Base-by-base conservation (phyloP, 2,113 vertebrate genomes). In the Philantomba maxwellii region DNA sequence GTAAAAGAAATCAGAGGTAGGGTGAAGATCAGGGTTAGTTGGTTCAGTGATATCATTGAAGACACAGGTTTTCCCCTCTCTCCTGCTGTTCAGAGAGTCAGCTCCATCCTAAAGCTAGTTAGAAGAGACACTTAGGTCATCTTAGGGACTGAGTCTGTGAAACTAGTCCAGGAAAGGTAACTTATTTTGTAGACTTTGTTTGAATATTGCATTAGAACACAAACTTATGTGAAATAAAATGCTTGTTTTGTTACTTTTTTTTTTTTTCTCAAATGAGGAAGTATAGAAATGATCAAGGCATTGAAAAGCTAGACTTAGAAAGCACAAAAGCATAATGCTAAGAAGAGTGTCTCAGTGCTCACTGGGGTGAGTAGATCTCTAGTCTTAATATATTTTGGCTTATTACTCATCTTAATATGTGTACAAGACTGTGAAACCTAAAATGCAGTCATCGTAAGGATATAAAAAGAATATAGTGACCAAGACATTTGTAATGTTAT, bases 341-440 rank as follows among this genome's bases (percentile, higher is more conserved):
- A 91, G 49, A 87, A 78, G 11, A 49, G 21, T 39, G n/a, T 14
- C 25, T 0, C n/a, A 62, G 3, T 28, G 53, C 17, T 92, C 45
- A 15, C 1, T 36, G 57, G 15, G 12, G 26, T 66, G 8, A 36
- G 6, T 26, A 51, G 19, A 30, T 77, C 87, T 94, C 55, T 84
- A 26, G 62, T 87, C 39, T 53, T 60, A 39, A 80, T 62, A 39
- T 43, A 57, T 95, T 96, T 83, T 49, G 60, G 45, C 75, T 73
- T 94, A 77, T 89, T 92, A 43, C 28, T 94, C 64, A 91, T 83
- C 95, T 95, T 83, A 62, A 45, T 90, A 23, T 77, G 9, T 84
- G 16, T 30, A n/a, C 26, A 83, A 92, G 97, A 85, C 8, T 36
- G 28, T 66, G 60, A 90, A 94, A 73, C 13, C 23, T 66, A 77